Evolutionary conservation across 2,113 vertebrate genomes (phyloP).

Genomic region (Oenanthe melanoleuca): DNA sequence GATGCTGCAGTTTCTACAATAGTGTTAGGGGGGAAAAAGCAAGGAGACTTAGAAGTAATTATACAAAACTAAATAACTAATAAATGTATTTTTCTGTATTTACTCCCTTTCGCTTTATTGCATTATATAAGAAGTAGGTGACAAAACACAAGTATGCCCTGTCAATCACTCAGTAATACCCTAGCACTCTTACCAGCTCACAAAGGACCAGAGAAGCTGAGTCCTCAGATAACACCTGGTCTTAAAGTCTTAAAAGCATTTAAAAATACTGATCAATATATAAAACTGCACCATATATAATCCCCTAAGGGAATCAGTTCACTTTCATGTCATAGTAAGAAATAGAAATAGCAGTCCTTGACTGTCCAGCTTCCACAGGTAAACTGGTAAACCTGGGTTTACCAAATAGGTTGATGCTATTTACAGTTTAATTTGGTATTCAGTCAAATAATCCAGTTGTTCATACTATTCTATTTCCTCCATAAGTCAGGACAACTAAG

Average conservation of each 20-base stretch:
- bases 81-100: neutral
- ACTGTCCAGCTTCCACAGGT: neutral
- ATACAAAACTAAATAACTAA: neutral
- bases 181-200: neutral
- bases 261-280: neutral
- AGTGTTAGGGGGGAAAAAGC: neutral
- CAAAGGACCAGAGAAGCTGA: neutral
- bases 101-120: neutral
- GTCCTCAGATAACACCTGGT: neutral
- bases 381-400: neutral
- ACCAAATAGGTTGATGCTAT: neutral
- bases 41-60: neutral
- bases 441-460: neutral
- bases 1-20: neutral
- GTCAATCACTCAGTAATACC: neutral
- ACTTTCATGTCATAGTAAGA: neutral
- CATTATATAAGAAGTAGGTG: neutral
- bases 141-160: neutral
- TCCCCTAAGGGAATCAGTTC: neutral
- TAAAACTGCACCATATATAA: neutral
- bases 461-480: neutral
- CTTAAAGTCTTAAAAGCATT: slow-evolving; percentile 30
- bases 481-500: neutral
- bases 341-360: neutral
- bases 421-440: neutral